Evolutionary conservation across 2,888 invertebrate genomes (phyloP).

Genomic region (Alcis repandata): DNA sequence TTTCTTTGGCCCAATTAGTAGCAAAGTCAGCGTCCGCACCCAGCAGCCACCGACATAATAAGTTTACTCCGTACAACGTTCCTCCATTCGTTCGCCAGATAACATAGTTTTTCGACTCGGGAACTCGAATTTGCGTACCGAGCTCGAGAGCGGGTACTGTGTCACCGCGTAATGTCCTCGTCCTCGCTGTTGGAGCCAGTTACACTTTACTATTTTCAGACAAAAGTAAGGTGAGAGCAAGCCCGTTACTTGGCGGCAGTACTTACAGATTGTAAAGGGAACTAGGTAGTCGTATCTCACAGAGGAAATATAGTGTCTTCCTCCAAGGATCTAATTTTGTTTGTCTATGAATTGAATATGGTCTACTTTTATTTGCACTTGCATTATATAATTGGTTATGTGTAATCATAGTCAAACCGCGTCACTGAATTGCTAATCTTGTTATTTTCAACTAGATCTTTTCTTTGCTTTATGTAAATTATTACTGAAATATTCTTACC

Average conservation of each 20-base stretch:
- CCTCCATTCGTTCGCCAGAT: slow-evolving; percentile 72
- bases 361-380: too few species aligned
- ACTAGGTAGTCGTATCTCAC: too few species aligned
- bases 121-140: slow-evolving; percentile 60
- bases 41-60: slow-evolving; percentile 60
- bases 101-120: slow-evolving; percentile 69
- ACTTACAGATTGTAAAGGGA: too few species aligned
- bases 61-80: slow-evolving; percentile 78
- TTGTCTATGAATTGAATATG: too few species aligned
- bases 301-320: too few species aligned
- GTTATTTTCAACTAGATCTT: too few species aligned
- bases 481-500: too few species aligned
- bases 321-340: too few species aligned
- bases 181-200: slow-evolving; percentile 22
- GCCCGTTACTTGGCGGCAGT: slow-evolving; percentile 15
- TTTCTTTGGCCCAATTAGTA: slow-evolving; percentile 1
- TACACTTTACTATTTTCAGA: slow-evolving; percentile 26
- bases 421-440: too few species aligned
- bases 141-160: slow-evolving; percentile 24
- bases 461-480: too few species aligned
- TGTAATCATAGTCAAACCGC: too few species aligned
- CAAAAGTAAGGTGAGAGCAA: slow-evolving; percentile 10
- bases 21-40: slow-evolving; percentile 45
- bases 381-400: too few species aligned
- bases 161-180: slow-evolving; percentile 33